Percentiles rank a stretch among this genome's conserved stretches.
phyloP scores from a whole-genome alignment of 1,140 invertebrate species.

The Acyrthosiphon pisum region DNA sequence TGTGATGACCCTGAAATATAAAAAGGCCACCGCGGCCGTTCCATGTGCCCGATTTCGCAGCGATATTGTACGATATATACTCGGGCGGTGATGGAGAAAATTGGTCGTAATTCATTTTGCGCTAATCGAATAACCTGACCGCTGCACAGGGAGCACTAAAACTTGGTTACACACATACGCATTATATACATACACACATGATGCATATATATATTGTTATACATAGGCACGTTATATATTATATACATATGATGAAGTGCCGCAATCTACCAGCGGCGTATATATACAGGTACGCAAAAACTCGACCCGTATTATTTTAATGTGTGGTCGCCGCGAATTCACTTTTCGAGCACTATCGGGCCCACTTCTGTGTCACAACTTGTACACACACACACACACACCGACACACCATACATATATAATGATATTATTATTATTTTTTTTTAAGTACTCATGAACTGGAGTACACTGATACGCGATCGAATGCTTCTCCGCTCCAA shows the following conservation, averaged over 20 bases:
- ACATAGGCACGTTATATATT: not conserved
- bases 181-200: not conserved
- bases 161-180: not conserved
- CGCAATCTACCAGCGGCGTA: not conserved
- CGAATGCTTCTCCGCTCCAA: too few relatives aligned
- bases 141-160: not conserved
- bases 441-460: not conserved
- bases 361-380: not conserved
- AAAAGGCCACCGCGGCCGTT: not conserved
- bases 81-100: not conserved
- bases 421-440: not conserved
- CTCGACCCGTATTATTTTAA: not conserved
- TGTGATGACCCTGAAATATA: not conserved
- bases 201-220: not conserved
- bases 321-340: not conserved
- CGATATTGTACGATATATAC: not conserved
- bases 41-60: too few relatives aligned
- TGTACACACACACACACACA: too few relatives aligned
- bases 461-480: not conserved
- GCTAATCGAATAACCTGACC: not conserved
- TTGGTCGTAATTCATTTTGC: constrained; percentile 5
- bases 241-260: not conserved
- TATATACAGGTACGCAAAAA: not conserved
- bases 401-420: not conserved
- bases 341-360: not conserved